These are phyloP conservation scores for Trichogramma evanescens DNA, from an alignment of 2,888 invertebrate genomes.

Conservation along the genomic window DNA sequence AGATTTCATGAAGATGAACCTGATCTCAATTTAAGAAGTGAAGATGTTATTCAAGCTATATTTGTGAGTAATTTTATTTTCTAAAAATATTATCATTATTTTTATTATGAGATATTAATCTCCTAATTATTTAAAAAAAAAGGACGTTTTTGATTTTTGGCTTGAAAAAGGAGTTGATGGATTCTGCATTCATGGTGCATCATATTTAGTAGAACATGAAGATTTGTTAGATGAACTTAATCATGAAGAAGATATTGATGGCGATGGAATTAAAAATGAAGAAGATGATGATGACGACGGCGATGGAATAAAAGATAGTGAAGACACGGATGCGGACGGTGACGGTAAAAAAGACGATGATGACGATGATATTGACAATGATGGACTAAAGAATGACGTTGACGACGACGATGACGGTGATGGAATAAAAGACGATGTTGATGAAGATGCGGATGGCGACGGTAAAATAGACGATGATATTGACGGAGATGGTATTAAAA, in stretches of 20 bases:
- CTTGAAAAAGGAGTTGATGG: slow-evolving; percentile 33
- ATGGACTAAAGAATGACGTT: neutral
- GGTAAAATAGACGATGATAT: neutral
- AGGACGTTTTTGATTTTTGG: slow-evolving; percentile 35
- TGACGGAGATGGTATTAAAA: neutral
- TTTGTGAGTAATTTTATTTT: slow-evolving; percentile 46
- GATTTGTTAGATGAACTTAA: slow-evolving; percentile 22
- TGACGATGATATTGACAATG: neutral
- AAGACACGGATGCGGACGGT: neutral
- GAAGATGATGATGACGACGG: neutral
- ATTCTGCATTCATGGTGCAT: slow-evolving; percentile 30
- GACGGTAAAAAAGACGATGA: neutral
- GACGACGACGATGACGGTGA: neutral
- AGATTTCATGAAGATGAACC: slow-evolving; percentile 70
- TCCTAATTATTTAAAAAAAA: neutral
- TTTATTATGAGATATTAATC: neutral
- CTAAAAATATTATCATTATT: neutral
- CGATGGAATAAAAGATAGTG: neutral
- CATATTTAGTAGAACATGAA: slow-evolving; percentile 31
- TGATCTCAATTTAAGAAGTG: slow-evolving; percentile 73
- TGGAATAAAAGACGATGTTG: neutral
- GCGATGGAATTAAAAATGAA: neutral
- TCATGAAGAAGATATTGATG: slow-evolving; percentile 1
- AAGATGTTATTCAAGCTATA: slow-evolving; percentile 60
- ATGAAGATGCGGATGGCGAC: neutral